Evolutionary conservation across 2,888 invertebrate species (phyloP).

Genomic region (Chloroclystis v-ata): DNA sequence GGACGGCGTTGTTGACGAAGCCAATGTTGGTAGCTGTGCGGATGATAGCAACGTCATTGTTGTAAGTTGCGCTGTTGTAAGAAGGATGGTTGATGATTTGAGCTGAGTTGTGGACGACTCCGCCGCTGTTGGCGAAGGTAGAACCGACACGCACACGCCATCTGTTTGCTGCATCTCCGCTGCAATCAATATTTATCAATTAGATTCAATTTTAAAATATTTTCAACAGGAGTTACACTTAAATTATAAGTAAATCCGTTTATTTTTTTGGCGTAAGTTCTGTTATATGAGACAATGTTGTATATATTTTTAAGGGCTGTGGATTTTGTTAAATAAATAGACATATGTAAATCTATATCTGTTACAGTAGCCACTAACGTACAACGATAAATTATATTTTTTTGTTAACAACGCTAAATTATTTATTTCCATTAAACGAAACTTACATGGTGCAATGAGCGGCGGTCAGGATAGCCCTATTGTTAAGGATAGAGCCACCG

Average conservation of each 20-base stretch:
- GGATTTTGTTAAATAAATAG: too few species aligned
- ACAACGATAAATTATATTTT: background rate
- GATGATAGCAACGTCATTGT: conserved; percentile 43
- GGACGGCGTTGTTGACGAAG: conserved; percentile 14
- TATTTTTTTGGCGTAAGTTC: background rate
- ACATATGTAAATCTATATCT: too few species aligned
- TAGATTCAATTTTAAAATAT: too few species aligned
- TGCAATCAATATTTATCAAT: too few species aligned
- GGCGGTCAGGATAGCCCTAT: conserved; percentile 40
- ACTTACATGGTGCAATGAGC: conserved; percentile 40
- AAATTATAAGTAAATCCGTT: background rate
- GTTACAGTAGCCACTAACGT: too few species aligned
- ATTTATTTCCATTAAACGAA: background rate
- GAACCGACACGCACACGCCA: conserved; percentile 50
- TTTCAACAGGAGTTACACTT: too few species aligned
- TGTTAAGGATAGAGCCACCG: conserved; percentile 42
- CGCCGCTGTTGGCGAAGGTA: conserved; percentile 44
- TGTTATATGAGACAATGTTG: background rate
- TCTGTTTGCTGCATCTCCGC: conserved; percentile 28
- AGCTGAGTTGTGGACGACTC: conserved; percentile 31
- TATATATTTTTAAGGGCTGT: too few species aligned
- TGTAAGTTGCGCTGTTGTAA: conserved; percentile 38
- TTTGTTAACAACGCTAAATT: background rate
- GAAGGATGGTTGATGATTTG: conserved; percentile 39
- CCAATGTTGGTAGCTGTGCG: conserved; percentile 25